Base-by-base conservation (phyloP, 2,888 invertebrate genomes). In the Clanis bilineata region DNA sequence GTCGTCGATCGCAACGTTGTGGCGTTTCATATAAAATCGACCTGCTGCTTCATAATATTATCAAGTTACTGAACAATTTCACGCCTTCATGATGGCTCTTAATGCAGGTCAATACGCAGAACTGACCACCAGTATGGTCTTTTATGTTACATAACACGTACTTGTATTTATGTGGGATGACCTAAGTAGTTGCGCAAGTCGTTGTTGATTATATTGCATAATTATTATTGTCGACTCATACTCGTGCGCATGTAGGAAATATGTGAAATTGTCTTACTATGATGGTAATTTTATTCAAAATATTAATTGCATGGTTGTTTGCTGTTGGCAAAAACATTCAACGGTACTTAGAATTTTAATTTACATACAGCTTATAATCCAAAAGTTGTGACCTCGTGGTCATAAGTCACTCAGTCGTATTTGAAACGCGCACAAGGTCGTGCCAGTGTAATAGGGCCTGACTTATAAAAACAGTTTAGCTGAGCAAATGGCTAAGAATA, bases 141-240 rank as follows among this genome's bases (percentile, higher is more conserved):
- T 51, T 51, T 51, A 51, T 18, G 32, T 51, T 51, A 51, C 51
- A 51, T 51, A 51, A 51, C 32, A 18, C 3, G 51, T 18, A 51
- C 28, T 32, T 44, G 44, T 12, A 44, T 43, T 43, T 12, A 44
- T 51, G 51, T 51, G 32, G 51, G 51, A 51, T 51, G 51, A 51
- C 51, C 51, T 51, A 51, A 51, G 32, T 28, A 51, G 10, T 51
- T 51, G 28, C 32, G 51, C 18, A 51, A 51, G 9, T 28, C 32
- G 32, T 51, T 51, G 51, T 51, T 51, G 51, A 18, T 15, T 28
- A 32, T 21, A 51, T 51, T 51, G 51, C 51, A 51, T 51, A 51
- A 51, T 51, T 51, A 51, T 51, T 32, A 25, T 51, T 51, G 18
- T 18, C 51, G 12, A 32, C 10, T 32, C 47, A 47, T 47, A 15